Evolutionary conservation across 2,797 vertebrate genomes (phyloP).

Genomic region (Rhynchonycteris naso): DNA sequence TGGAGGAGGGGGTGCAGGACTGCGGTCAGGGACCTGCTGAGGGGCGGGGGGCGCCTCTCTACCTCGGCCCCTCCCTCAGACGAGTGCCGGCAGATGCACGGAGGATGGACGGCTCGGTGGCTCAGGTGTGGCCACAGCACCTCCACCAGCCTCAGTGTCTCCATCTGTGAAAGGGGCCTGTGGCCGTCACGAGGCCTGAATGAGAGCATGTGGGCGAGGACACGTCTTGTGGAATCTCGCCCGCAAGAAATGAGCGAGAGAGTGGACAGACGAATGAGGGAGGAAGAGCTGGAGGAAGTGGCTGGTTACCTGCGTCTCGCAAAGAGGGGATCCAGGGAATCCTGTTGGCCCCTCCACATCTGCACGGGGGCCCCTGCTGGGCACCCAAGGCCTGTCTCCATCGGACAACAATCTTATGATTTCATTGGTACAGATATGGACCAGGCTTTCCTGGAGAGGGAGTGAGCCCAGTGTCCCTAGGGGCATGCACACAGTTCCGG

Average conservation of each 20-base stretch:
- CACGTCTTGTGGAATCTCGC: rapidly evolving
- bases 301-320: not conserved
- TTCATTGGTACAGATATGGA: not conserved
- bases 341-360: not conserved
- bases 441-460: too few species aligned
- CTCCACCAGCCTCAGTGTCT: not conserved
- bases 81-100: rapidly evolving
- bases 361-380: not conserved
- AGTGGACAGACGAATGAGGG: not conserved
- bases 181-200: rapidly evolving
- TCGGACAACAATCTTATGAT: rapidly evolving
- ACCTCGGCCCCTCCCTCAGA: not conserved
- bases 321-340: rapidly evolving
- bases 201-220: not conserved
- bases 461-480: not conserved
- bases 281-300: not conserved
- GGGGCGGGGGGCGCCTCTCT: not conserved
- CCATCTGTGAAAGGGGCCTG: not conserved
- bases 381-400: rapidly evolving
- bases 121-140: not conserved
- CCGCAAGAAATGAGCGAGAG: not conserved
- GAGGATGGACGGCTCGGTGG: too few species aligned
- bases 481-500: not conserved
- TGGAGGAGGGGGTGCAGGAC: not conserved
- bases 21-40: rapidly evolving